Conservation (phyloP, 53 echinoderm and acorn worm species). For the Hippasteria phrygiana region DNA sequence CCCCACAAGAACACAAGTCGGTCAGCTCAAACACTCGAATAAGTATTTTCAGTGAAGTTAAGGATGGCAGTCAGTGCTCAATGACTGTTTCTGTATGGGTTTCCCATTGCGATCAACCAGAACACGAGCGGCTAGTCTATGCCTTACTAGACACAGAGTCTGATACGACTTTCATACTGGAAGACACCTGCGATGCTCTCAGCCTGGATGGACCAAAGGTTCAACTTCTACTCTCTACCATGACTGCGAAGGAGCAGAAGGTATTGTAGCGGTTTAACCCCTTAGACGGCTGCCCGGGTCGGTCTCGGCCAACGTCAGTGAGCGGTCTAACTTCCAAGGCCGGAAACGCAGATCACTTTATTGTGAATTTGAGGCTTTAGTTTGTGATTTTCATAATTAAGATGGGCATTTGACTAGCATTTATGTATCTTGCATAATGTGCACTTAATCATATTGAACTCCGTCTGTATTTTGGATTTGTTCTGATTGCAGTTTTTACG, state of each 20-base stretch:
- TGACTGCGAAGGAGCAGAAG: slow-evolving; percentile 32
- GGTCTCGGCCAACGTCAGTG: too few relatives aligned
- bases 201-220: slow-evolving; percentile 30
- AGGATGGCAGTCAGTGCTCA: slow-evolving; percentile 25
- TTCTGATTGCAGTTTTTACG: too few relatives aligned
- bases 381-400: too few relatives aligned
- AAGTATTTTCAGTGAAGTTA: neutral
- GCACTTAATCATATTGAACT: too few relatives aligned
- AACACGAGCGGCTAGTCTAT: slow-evolving; percentile 35
- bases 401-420: too few relatives aligned
- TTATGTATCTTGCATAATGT: too few relatives aligned
- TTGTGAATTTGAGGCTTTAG: too few relatives aligned
- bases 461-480: too few relatives aligned
- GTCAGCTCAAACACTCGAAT: slow-evolving; percentile 22
- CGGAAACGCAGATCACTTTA: too few relatives aligned
- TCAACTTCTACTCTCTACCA: slow-evolving; percentile 36
- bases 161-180: slow-evolving; percentile 23
- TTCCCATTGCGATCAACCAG: slow-evolving; percentile 35
- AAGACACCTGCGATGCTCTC: slow-evolving; percentile 21
- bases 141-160: slow-evolving; percentile 40
- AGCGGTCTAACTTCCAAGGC: too few relatives aligned
- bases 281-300: too few relatives aligned
- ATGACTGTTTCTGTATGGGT: slow-evolving; percentile 58
- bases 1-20: slow-evolving; percentile 9
- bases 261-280: too few relatives aligned